A percentile compares a stretch with the other conserved stretches of the same genome.
Conservation (phyloP, 2,113 vertebrate genomes). For the Aphelocoma coerulescens region DNA sequence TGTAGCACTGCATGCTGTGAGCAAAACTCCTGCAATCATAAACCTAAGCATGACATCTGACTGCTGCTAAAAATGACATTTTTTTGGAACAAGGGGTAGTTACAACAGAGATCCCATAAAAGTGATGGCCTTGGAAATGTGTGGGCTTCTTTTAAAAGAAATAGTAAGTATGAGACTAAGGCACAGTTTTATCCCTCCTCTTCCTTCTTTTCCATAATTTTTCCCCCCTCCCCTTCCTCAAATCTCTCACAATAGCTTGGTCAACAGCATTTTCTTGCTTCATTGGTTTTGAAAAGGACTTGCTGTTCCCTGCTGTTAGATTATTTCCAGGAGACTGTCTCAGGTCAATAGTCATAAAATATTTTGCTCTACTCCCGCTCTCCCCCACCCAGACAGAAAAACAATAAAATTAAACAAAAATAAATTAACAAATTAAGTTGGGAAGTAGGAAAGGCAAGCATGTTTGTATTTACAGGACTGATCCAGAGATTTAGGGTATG, state of each 20-base stretch:
- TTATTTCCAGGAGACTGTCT: slow-evolving; percentile 69
- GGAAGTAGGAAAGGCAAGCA: not conserved
- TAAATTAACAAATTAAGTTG: not conserved
- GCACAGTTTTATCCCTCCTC: not conserved
- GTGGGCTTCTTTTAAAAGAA: not conserved
- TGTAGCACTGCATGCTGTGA: not conserved
- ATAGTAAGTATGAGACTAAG: not conserved
- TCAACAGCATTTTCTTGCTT: slow-evolving; percentile 69
- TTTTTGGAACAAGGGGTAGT: not conserved
- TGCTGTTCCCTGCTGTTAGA: slow-evolving; percentile 54
- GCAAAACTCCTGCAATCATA: not conserved
- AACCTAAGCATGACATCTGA: not conserved
- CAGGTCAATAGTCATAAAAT: slow-evolving; percentile 53
- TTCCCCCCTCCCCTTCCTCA: not conserved
- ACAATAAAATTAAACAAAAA: not conserved
- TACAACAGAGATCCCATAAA: not conserved
- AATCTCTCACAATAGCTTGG: slow-evolving; percentile 49
- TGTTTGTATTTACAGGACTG: not conserved
- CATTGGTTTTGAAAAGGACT: slow-evolving; percentile 67
- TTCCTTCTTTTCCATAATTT: not conserved
- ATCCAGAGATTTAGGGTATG: not conserved
- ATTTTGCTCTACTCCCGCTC: not conserved
- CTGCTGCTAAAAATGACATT: not conserved
- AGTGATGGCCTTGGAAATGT: not conserved
- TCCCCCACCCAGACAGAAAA: not conserved